Base-by-base conservation (phyloP, 1,140 invertebrate genomes). In the Pseudomyrmex flavicornis region DNA sequence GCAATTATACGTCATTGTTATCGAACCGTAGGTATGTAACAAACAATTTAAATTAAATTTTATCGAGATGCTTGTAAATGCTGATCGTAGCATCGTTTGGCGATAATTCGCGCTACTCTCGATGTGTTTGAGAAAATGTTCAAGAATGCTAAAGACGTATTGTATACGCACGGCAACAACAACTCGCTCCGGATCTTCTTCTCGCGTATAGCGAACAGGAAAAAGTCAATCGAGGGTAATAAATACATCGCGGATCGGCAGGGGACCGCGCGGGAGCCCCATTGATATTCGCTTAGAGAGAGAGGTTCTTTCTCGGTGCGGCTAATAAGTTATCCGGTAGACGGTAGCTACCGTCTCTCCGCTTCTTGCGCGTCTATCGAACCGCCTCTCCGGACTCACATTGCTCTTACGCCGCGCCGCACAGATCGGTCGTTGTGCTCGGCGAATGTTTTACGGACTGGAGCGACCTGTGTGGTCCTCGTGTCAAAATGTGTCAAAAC, bases 401-500 rank as follows among this genome's bases (percentile, higher is more conserved):
- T 72, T 70, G 54, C 12, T 20, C n/a, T 46, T 22, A 35, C 35
- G 54, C 35, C 70, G 7, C 5, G 35, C 35, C 35, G 35, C 13
- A 63, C 58, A 44, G 46, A 52, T 73, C 65, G 80, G 15, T 52
- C 73, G 68, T 58, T 59, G 35, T 35, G n/a, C 54, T 87, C 70
- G 63, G 84, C 69, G 88, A 84, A 63, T 93, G 92, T 93, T 93
- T 93, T 93, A 80, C 91, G 92, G 90, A 85, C 88, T 88, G 90
- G 86, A 80, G 74, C 92, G 86, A 85, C 82, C 86, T 93, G 93
- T 93, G 93, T 93, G 93, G 93, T 93, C 93, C 90, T 89, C 88
- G 92, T 92, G 92, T 93, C 92, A 93, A 93, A 93, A 93, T 93
- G 92, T 93, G 93, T 93, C 93, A 93, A 93, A 93, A 93, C 91